Evolutionary conservation across 2,797 vertebrate species (phyloP).

Genomic region (Hypotaenidia philippensis): DNA sequence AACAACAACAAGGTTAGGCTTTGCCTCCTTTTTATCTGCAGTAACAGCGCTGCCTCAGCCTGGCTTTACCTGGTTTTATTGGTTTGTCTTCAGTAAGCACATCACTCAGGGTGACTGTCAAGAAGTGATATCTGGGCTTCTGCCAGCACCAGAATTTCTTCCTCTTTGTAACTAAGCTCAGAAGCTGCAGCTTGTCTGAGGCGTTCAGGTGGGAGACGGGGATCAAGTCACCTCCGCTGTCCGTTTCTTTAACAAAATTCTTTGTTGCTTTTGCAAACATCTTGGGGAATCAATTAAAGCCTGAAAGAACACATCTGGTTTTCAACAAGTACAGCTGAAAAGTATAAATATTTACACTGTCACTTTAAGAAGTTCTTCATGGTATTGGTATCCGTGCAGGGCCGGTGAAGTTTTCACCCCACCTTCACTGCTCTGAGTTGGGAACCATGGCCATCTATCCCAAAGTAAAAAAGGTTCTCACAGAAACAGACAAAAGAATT

Average conservation of each 20-base stretch:
- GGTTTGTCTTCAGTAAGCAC: conserved; percentile 83
- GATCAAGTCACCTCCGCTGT: conserved; percentile 85
- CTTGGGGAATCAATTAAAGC: conserved; percentile 5
- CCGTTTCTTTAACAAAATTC: conserved; percentile 91
- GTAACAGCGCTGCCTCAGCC: accelerated
- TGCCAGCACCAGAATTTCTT: conserved; percentile 91
- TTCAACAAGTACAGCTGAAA: neutral
- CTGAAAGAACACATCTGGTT: conserved; percentile 48
- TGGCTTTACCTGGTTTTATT: conserved; percentile 86
- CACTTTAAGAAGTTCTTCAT: neutral
- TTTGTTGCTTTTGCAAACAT: conserved; percentile 95
- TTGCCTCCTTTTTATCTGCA: neutral
- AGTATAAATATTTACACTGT: neutral
- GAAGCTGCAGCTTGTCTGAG: conserved; percentile 83
- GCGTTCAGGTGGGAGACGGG: conserved; percentile 88
- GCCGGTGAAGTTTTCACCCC: neutral
- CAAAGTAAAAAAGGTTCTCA: neutral
- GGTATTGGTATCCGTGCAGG: neutral
- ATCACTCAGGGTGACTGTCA: conserved; percentile 88
- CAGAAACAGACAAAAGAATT: neutral
- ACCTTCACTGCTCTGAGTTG: neutral
- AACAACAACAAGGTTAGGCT: neutral
- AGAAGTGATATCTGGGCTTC: conserved; percentile 87
- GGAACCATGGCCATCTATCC: neutral
- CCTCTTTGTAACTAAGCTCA: conserved; percentile 89